Percentiles rank a stretch among this genome's conserved stretches.
Conservation (phyloP, 1,140 invertebrate genomes). For the Latrodectus geometricus region DNA sequence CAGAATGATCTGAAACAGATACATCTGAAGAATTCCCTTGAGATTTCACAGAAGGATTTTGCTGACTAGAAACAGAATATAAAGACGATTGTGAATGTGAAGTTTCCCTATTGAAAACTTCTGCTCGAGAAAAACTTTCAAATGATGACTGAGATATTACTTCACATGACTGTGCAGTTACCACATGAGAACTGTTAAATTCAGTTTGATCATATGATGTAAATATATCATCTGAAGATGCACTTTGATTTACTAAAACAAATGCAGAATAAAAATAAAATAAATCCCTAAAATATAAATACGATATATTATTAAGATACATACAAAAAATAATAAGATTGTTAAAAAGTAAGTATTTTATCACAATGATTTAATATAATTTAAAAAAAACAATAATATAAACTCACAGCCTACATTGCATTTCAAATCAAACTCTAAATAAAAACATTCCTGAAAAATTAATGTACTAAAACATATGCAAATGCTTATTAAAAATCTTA, state of each 20-base stretch:
- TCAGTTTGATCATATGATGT: neutral
- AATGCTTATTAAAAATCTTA: too few relatives aligned
- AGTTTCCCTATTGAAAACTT: constrained; percentile 20
- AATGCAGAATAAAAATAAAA: neutral
- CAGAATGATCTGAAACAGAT: constrained; percentile 43
- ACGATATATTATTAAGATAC: too few relatives aligned
- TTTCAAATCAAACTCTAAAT: too few relatives aligned
- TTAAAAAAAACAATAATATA: too few relatives aligned
- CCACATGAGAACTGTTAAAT: neutral
- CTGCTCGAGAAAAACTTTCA: constrained; percentile 6
- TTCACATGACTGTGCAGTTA: constrained; percentile 5
- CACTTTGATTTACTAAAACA: constrained; percentile 46
- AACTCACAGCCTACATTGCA: too few relatives aligned
- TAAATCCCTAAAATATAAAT: too few relatives aligned
- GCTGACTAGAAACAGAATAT: constrained; percentile 49
- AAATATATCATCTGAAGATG: constrained; percentile 33
- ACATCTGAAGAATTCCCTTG: constrained; percentile 38
- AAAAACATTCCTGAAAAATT: too few relatives aligned
- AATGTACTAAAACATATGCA: too few relatives aligned
- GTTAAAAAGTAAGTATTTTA: too few relatives aligned
- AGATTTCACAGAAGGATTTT: constrained; percentile 40
- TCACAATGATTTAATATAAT: too few relatives aligned
- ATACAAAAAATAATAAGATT: too few relatives aligned
- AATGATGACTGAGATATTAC: constrained; percentile 16
- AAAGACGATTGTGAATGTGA: constrained; percentile 41